These are phyloP conservation scores for Proales similis DNA, from an alignment of 1,140 invertebrate genomes.

Conservation along the genomic window DNA sequence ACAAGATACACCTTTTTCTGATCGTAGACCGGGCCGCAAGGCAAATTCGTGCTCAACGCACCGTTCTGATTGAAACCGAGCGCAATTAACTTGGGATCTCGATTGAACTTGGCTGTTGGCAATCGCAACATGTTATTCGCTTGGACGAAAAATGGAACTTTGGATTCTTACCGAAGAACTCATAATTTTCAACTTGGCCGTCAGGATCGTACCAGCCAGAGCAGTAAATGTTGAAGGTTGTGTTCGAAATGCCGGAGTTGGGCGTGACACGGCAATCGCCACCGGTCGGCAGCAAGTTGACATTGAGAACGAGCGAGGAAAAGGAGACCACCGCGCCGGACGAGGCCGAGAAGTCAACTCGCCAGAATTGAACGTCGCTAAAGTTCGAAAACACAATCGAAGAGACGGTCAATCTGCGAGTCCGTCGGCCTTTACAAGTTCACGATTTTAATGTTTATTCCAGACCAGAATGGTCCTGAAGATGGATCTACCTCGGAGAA, in stretches of 20 bases:
- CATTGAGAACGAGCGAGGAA: too few relatives aligned
- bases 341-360: too few relatives aligned
- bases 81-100: not conserved
- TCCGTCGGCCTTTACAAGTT: too few relatives aligned
- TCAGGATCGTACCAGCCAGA: constrained; percentile 19
- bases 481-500: too few relatives aligned
- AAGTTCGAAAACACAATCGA: too few relatives aligned
- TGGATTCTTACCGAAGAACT: constrained; percentile 17
- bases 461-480: too few relatives aligned
- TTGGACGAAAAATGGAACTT: not conserved
- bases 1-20: constrained; percentile 19
- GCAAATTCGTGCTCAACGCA: constrained; percentile 3
- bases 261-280: constrained; percentile 8
- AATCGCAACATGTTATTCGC: not conserved
- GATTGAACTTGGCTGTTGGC: not conserved
- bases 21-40: constrained; percentile 21
- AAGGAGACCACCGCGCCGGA: too few relatives aligned
- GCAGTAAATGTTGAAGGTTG: constrained; percentile 23
- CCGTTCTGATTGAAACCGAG: constrained; percentile 3
- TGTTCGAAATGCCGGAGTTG: not conserved
- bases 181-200: constrained; percentile 5
- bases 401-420: too few relatives aligned
- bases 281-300: not conserved
- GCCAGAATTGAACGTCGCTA: too few relatives aligned
- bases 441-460: too few relatives aligned